Percentiles rank a stretch among this genome's conserved stretches.
phyloP scores from a whole-genome alignment of 1,140 invertebrate genomes.

The Calliopsis andreniformis region DNA sequence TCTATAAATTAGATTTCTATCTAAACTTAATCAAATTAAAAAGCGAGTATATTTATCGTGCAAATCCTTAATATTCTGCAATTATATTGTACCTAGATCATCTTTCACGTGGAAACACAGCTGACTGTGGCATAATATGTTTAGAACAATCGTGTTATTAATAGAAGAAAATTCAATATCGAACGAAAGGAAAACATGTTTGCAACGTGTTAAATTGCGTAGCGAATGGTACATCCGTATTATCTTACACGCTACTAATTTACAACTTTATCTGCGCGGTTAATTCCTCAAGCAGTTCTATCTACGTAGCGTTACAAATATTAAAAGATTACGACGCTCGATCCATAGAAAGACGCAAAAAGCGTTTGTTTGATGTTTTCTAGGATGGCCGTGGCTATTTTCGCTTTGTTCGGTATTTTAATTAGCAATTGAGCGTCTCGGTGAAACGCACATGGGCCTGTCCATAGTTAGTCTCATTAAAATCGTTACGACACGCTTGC shows the following conservation, averaged over 20 bases:
- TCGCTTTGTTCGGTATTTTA: conserved; percentile 33
- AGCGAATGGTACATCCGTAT: background rate
- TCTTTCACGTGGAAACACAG: no score
- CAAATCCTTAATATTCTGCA: no score
- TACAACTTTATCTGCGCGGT: background rate
- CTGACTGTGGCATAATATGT: no score
- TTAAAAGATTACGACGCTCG: background rate
- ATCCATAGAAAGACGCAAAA: background rate
- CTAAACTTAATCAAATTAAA: no score
- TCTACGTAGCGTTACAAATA: background rate
- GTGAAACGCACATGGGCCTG: conserved; percentile 14
- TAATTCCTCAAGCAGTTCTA: background rate
- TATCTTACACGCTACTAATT: background rate
- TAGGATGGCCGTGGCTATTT: background rate
- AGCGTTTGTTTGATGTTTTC: background rate
- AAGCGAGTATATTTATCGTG: no score
- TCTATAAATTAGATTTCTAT: no score
- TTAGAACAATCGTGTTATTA: no score
- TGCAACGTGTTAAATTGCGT: background rate
- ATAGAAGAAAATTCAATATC: no score
- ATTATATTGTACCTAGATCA: no score
- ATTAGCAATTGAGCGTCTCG: conserved; percentile 42
- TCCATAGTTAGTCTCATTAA: conserved; percentile 32
- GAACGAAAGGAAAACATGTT: background rate
- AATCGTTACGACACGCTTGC: conserved; percentile 30